phyloP scores from a whole-genome alignment of 2,797 vertebrate species.

The Cryptoprocta ferox region DNA sequence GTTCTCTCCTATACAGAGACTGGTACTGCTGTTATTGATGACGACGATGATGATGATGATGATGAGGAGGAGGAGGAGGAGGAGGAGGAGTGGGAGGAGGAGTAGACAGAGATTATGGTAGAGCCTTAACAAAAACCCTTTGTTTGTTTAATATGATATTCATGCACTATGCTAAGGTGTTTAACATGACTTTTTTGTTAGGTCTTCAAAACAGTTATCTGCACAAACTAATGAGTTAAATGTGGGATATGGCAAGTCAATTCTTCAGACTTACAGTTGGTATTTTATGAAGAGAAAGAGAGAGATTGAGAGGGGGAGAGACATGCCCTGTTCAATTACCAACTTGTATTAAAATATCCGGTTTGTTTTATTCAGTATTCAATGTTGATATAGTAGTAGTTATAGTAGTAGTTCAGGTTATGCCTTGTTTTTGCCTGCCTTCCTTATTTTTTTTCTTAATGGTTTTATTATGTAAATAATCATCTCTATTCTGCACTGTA shows the following conservation, averaged over 20 bases:
- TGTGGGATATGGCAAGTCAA: not conserved
- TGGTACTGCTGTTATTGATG: not conserved
- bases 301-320: not conserved
- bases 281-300: not conserved
- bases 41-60: not conserved
- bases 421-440: not conserved
- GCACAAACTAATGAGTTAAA: not conserved
- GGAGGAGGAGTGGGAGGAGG: too few species aligned
- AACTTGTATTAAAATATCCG: not conserved
- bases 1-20: not conserved
- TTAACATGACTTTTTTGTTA: slow-evolving; percentile 10
- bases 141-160: not conserved
- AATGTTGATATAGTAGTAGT: not conserved
- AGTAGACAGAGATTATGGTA: too few species aligned
- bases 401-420: not conserved
- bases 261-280: not conserved
- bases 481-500: not conserved
- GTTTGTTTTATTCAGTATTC: not conserved
- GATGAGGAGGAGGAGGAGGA: too few species aligned
- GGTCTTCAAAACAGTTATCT: not conserved
- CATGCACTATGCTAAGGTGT: not conserved
- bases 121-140: not conserved
- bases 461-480: not conserved
- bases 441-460: not conserved
- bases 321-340: not conserved